These are phyloP conservation scores for Dendrophyllia cribrosa DNA, from an alignment of 64 coral and sea anemone species.

Conservation along the genomic window DNA sequence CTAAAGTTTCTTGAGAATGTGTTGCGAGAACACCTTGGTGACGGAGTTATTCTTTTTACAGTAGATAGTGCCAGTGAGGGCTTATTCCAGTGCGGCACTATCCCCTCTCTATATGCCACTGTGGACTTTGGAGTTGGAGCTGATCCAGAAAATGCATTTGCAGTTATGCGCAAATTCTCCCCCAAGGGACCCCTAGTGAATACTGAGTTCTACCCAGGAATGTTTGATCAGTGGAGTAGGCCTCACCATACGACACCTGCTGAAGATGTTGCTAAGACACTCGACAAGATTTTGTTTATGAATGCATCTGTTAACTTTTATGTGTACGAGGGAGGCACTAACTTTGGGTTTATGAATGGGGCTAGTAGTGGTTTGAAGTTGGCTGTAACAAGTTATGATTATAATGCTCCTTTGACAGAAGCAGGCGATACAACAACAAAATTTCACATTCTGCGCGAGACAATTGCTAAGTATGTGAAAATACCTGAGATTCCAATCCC, in stretches of 20 bases:
- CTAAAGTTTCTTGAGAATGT: slow-evolving; percentile 59
- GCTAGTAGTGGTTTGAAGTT: slow-evolving; percentile 33
- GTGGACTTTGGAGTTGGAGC: slow-evolving; percentile 65
- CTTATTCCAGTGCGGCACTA: slow-evolving; percentile 65
- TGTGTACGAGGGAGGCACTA: slow-evolving; percentile 92
- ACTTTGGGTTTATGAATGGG: slow-evolving; percentile 95
- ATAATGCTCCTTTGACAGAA: slow-evolving; percentile 89
- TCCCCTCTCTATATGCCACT: slow-evolving; percentile 80
- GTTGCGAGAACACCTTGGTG: slow-evolving; percentile 69
- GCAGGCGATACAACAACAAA: slow-evolving; percentile 83
- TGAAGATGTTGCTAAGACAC: slow-evolving; percentile 55
- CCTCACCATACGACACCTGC: slow-evolving; percentile 59
- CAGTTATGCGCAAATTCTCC: slow-evolving; percentile 72
- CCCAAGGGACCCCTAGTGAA: slow-evolving; percentile 85
- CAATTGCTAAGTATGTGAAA: slow-evolving; percentile 77
- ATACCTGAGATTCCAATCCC: slow-evolving; percentile 79
- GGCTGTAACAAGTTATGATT: slow-evolving; percentile 90
- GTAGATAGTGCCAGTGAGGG: slow-evolving; percentile 58
- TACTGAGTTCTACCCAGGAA: slow-evolving; percentile 86
- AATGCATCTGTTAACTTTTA: slow-evolving; percentile 95
- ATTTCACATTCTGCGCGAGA: slow-evolving; percentile 74
- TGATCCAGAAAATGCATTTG: slow-evolving; percentile 71
- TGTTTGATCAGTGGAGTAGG: slow-evolving; percentile 82
- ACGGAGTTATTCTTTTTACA: slow-evolving; percentile 78
- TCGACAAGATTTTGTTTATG: slow-evolving; percentile 82